phyloP scores from a whole-genome alignment of 2,888 invertebrate species.

The Heliconius ismenius region DNA sequence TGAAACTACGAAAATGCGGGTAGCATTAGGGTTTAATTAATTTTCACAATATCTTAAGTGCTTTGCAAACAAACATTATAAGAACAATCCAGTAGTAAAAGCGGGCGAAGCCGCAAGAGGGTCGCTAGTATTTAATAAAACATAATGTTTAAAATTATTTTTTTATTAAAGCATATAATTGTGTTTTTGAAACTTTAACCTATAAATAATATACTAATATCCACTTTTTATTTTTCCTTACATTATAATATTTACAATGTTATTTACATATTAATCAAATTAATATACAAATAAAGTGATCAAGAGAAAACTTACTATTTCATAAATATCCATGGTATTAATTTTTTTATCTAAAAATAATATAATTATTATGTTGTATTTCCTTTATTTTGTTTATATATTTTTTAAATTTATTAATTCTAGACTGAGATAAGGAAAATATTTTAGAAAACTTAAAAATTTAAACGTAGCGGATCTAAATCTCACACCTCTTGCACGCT shows the following conservation, averaged over 20 bases:
- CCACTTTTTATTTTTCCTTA: background rate
- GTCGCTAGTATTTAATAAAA: background rate
- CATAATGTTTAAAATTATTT: background rate
- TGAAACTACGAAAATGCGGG: too few species aligned
- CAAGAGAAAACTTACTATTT: background rate
- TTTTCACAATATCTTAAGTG: too few species aligned
- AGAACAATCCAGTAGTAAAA: too few species aligned
- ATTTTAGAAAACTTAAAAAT: too few species aligned
- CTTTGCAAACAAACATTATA: too few species aligned
- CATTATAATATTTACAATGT: background rate
- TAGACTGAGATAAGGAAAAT: too few species aligned
- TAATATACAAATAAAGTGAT: background rate
- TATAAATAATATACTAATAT: background rate
- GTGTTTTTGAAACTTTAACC: background rate
- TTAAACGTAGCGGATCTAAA: too few species aligned
- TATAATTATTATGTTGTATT: background rate
- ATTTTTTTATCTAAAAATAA: background rate
- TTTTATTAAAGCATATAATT: constrained; percentile 1
- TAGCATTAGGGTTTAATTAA: too few species aligned
- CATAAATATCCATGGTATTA: background rate
- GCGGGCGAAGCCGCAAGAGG: too few species aligned
- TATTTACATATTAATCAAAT: background rate
- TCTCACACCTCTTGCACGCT: too few species aligned
- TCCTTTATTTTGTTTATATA: background rate
- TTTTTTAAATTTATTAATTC: too few species aligned